Percentiles rank a stretch among this genome's conserved stretches.
Evolutionary conservation across 2,888 invertebrate species (phyloP).

Genomic region (Meandrusa payeni): DNA sequence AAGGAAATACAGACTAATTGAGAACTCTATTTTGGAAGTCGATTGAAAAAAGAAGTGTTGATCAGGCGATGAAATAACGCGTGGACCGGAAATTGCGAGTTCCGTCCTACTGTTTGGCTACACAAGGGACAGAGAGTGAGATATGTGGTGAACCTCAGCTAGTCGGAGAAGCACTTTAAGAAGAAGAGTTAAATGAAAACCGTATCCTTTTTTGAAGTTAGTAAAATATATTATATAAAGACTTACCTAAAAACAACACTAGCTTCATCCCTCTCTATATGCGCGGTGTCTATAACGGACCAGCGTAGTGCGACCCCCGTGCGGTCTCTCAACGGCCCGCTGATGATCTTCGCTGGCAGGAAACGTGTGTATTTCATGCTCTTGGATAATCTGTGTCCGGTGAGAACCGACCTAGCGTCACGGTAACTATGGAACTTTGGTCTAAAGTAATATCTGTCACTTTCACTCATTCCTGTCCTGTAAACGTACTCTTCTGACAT

Average conservation of each 20-base stretch:
- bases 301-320: slow-evolving; percentile 56
- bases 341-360: slow-evolving; percentile 55
- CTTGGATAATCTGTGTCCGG: slow-evolving; percentile 36
- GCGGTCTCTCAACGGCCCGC: slow-evolving; percentile 54
- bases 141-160: no score
- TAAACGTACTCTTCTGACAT: slow-evolving; percentile 26
- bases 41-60: no score
- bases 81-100: no score
- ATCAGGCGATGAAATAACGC: no score
- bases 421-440: slow-evolving; percentile 51
- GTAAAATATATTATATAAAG: not conserved
- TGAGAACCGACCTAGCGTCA: slow-evolving; percentile 47
- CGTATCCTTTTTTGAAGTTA: no score
- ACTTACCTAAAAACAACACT: slow-evolving; percentile 77
- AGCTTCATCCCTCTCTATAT: slow-evolving; percentile 55
- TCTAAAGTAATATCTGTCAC: slow-evolving; percentile 59
- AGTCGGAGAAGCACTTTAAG: no score
- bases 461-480: slow-evolving; percentile 39
- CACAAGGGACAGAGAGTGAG: no score
- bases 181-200: no score
- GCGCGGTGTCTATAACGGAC: slow-evolving; percentile 59
- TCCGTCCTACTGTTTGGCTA: no score
- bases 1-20: no score
- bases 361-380: slow-evolving; percentile 42
- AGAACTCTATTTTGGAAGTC: no score